These are phyloP conservation scores for Rhizoglyphus robini DNA, from an alignment of 1,140 invertebrate species.

Conservation along the genomic window DNA sequence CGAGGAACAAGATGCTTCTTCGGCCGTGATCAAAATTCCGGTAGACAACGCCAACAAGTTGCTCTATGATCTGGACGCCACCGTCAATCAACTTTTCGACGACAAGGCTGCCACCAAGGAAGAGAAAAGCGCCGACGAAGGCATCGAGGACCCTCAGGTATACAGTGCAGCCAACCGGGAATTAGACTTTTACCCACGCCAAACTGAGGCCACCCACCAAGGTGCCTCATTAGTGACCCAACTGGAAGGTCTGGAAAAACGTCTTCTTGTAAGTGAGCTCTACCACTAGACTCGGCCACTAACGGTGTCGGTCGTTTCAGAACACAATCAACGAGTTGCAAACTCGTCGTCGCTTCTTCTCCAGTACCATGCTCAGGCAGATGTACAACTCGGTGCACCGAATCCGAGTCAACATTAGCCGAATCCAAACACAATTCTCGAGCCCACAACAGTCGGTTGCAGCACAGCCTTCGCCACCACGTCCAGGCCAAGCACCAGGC, in stretches of 20 bases:
- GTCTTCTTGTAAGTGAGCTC: constrained; percentile 11
- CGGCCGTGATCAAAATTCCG: background rate
- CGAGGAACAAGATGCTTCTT: background rate
- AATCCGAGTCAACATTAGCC: constrained; percentile 12
- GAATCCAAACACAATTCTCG: constrained; percentile 16
- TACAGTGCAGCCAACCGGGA: constrained; percentile 16
- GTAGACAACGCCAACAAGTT: constrained; percentile 23
- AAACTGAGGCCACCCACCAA: background rate
- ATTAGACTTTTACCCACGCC: background rate
- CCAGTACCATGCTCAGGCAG: constrained; percentile 17
- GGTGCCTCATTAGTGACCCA: constrained; percentile 1
- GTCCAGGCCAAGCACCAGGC: background rate
- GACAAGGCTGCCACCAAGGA: background rate
- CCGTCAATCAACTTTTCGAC: constrained; percentile 10
- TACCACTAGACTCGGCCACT: background rate
- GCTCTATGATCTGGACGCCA: constrained; percentile 20
- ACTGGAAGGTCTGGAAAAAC: constrained; percentile 15
- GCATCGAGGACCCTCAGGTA: background rate
- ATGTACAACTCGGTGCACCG: constrained; percentile 20
- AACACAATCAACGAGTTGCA: constrained; percentile 16
- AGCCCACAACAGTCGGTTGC: background rate
- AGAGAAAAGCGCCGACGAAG: constrained; percentile 1
- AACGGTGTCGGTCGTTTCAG: background rate
- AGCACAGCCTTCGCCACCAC: background rate
- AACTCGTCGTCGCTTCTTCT: constrained; percentile 12